A percentile compares a stretch with the other conserved stretches of the same genome.
phyloP scores from a whole-genome alignment of 1,140 invertebrate genomes.

The Holcopasites calliopsidis region DNA sequence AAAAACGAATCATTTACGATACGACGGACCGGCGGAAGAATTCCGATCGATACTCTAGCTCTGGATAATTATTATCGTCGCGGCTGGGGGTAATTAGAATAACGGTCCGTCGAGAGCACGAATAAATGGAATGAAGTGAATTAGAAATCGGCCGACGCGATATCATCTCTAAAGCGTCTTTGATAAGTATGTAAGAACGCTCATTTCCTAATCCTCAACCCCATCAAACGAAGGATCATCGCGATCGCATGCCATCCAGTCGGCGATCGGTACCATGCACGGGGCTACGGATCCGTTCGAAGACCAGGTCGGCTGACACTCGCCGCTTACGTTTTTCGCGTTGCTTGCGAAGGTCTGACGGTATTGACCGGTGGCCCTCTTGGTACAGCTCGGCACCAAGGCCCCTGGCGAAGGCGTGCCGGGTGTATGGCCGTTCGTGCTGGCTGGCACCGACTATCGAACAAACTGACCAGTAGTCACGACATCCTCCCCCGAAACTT shows the following conservation, averaged over 20 bases:
- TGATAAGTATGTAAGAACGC: too few species aligned
- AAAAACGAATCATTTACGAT: conserved; percentile 18
- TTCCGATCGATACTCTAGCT: conserved; percentile 41
- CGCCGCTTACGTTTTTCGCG: conserved; percentile 57
- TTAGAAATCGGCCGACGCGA: too few species aligned
- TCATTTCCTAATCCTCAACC: background rate
- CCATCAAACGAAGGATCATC: background rate
- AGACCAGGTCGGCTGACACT: conserved; percentile 25
- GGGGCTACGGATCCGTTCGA: conserved; percentile 33
- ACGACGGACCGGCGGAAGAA: conserved; percentile 26
- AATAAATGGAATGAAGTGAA: too few species aligned
- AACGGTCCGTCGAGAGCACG: conserved; percentile 37
- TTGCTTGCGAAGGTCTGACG: conserved; percentile 71
- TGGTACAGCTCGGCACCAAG: conserved; percentile 79
- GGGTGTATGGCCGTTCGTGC: conserved; percentile 74
- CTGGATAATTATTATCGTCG: conserved; percentile 50
- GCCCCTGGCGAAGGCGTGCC: conserved; percentile 66
- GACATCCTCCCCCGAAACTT: conserved; percentile 72
- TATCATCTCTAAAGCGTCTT: too few species aligned
- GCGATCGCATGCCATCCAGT: conserved; percentile 16
- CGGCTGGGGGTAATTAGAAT: conserved; percentile 50
- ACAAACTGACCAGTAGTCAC: conserved; percentile 81
- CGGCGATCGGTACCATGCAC: conserved; percentile 33
- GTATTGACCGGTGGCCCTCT: conserved; percentile 81
- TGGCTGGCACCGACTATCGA: conserved; percentile 80